These are phyloP conservation scores for Podarcis siculus DNA, from an alignment of 2,797 vertebrate species.

Conservation along the genomic window DNA sequence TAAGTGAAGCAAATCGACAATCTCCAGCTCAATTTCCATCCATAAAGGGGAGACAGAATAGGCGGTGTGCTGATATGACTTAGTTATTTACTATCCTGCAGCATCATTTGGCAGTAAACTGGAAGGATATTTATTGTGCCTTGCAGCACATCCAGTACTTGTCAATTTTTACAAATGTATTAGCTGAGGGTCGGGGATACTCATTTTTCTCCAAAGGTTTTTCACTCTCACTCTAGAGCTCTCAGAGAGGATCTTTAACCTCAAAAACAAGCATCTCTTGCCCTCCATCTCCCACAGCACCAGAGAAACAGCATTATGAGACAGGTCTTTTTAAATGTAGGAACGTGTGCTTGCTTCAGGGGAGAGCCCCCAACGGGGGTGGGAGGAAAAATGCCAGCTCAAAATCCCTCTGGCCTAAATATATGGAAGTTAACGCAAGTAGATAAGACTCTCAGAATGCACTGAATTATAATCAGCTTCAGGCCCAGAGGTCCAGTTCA, in stretches of 20 bases:
- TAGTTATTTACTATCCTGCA: conserved; percentile 32
- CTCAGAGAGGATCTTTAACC: conserved; percentile 50
- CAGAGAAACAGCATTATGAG: conserved; percentile 25
- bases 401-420: background rate
- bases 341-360: background rate
- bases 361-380: background rate
- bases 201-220: conserved; percentile 48
- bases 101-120: conserved; percentile 47
- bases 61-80: background rate
- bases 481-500: too few relatives aligned
- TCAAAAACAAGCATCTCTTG: conserved; percentile 41
- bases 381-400: background rate
- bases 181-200: conserved; percentile 49
- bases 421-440: background rate
- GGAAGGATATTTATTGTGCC: conserved; percentile 43
- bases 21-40: background rate
- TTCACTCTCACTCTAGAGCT: conserved; percentile 49
- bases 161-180: conserved; percentile 46
- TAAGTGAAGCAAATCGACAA: background rate
- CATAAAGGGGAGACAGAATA: background rate
- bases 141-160: conserved; percentile 45
- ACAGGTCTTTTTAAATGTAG: conserved; percentile 36
- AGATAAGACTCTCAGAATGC: background rate
- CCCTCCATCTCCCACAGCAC: conserved; percentile 17
- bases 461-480: background rate